These are phyloP conservation scores for Epistrophe eligans DNA, from an alignment of 2,888 invertebrate species.

Conservation along the genomic window DNA sequence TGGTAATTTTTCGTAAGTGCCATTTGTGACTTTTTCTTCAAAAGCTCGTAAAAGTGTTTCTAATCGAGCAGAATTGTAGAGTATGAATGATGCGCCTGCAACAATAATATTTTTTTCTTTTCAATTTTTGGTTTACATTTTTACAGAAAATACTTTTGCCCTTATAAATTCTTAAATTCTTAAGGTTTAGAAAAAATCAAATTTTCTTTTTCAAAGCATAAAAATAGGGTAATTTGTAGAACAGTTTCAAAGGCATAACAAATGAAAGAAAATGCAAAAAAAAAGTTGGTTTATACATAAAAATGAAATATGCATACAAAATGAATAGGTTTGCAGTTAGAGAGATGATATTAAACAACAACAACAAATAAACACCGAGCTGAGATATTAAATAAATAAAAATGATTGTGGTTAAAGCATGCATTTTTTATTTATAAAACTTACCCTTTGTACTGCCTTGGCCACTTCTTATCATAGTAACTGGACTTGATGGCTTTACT, in stretches of 20 bases:
- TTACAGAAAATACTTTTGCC: not conserved
- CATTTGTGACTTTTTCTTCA: conserved; percentile 85
- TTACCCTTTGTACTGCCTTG: conserved; percentile 81
- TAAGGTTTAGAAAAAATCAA: not conserved
- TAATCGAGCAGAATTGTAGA: conserved; percentile 91
- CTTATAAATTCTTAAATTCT: not conserved
- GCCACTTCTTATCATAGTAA: conserved; percentile 84
- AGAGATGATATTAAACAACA: not conserved
- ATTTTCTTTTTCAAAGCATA: too few species aligned
- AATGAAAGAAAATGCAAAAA: too few species aligned
- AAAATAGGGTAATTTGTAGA: too few species aligned
- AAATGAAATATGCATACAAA: not conserved
- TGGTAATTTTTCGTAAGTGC: conserved; percentile 87
- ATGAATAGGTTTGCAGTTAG: not conserved
- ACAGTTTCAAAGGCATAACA: too few species aligned
- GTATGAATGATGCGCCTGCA: conserved; percentile 89
- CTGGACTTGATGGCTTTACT: conserved; percentile 86
- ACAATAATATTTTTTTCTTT: conserved; percentile 77
- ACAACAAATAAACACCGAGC: not conserved
- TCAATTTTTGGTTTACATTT: not conserved
- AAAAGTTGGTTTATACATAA: too few species aligned
- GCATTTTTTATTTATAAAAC: not conserved
- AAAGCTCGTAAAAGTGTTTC: conserved; percentile 88
- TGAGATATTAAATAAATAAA: not conserved
- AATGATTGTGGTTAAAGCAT: not conserved